phyloP scores from a whole-genome alignment of 2,888 invertebrate species.

The Trichacis sp. region DNA sequence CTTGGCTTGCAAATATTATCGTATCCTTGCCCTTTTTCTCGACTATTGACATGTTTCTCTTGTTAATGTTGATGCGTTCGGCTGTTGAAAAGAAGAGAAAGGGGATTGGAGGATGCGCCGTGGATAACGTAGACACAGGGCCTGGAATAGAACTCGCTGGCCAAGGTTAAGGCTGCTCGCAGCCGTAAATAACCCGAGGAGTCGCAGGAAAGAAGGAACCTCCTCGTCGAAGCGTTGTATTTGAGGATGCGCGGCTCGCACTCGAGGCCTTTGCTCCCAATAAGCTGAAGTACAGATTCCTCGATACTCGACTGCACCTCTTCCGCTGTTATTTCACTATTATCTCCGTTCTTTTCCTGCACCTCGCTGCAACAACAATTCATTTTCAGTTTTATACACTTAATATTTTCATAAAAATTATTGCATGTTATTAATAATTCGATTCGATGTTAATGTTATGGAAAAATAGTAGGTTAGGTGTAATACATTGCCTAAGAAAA shows the following conservation, averaged over 20 bases:
- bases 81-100: conserved; percentile 58
- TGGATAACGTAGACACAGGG: conserved; percentile 72
- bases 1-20: conserved; percentile 85
- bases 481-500: too few species aligned
- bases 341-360: conserved; percentile 59
- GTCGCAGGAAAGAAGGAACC: conserved; percentile 73
- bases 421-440: conserved; percentile 3
- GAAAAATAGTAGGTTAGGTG: too few species aligned
- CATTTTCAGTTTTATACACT: too few species aligned
- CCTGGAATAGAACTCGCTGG: conserved; percentile 66
- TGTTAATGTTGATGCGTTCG: conserved; percentile 55
- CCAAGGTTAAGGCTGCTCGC: conserved; percentile 73
- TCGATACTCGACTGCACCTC: conserved; percentile 74
- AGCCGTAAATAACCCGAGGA: conserved; percentile 72
- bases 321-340: conserved; percentile 68
- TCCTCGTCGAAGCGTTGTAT: conserved; percentile 68
- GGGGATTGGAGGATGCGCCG: conserved; percentile 70
- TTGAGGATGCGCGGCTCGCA: conserved; percentile 73
- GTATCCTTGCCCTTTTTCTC: conserved; percentile 79
- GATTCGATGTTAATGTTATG: too few species aligned
- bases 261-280: conserved; percentile 73
- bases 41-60: conserved; percentile 54
- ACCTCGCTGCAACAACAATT: conserved; percentile 69
- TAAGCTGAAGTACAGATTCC: conserved; percentile 70
- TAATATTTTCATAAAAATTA: conserved; percentile 48